Conservation (phyloP, 2,888 invertebrate species). For the Miltochrista miniata region DNA sequence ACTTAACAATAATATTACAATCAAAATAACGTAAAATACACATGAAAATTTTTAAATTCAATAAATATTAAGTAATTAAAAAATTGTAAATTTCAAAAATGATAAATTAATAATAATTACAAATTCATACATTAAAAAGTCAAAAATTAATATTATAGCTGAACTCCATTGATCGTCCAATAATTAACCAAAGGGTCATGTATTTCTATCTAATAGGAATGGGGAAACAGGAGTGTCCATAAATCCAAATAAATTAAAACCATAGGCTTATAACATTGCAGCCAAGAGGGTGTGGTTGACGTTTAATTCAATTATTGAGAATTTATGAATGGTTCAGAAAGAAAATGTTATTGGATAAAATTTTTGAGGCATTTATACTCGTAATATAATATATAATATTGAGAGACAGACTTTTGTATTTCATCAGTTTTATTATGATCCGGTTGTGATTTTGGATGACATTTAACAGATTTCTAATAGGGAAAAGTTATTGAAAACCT, state of each 20-base stretch:
- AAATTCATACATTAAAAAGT: too few relatives aligned
- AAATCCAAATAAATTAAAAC: slow-evolving; percentile 63
- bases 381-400: too few relatives aligned
- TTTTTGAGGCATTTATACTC: slow-evolving; percentile 60
- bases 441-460: slow-evolving; percentile 39
- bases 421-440: slow-evolving; percentile 47
- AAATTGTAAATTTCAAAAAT: too few relatives aligned
- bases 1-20: too few relatives aligned
- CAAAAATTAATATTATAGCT: too few relatives aligned
- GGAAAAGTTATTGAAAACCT: slow-evolving; percentile 34
- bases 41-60: too few relatives aligned
- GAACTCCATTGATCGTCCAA: too few relatives aligned
- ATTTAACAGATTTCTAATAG: slow-evolving; percentile 21
- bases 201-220: slow-evolving; percentile 18
- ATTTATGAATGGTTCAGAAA: slow-evolving; percentile 72
- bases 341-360: slow-evolving; percentile 71
- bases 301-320: slow-evolving; percentile 74
- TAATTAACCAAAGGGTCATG: slow-evolving; percentile 44
- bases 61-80: too few relatives aligned
- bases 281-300: slow-evolving; percentile 57
- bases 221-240: slow-evolving; percentile 27
- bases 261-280: slow-evolving; percentile 62
- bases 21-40: too few relatives aligned
- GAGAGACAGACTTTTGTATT: too few relatives aligned
- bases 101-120: too few relatives aligned